Base-by-base conservation (phyloP, 2,888 invertebrate species). In the Pasiphila rectangulata region DNA sequence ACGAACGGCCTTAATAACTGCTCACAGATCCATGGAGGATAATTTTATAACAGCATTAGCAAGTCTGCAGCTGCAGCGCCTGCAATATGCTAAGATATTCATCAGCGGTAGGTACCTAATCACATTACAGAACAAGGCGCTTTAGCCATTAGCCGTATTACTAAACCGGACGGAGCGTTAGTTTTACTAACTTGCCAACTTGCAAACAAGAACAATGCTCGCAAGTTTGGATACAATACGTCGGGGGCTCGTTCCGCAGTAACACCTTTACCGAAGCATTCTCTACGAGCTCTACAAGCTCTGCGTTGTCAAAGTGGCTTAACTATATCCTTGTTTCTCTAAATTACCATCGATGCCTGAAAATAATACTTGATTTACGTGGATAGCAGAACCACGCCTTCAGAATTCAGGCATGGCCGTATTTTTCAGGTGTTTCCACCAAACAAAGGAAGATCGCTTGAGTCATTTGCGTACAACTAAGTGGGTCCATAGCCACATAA, bases 51-150 rank as follows among this genome's bases (percentile, higher is more conserved):
- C 56, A 54, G 56, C 50, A 58, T 64, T 61, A 66, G 50, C 54
- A 34, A 50, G 50, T 52, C 51, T 25, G 30, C 50, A 44, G 56
- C 49, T 41, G 62, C 67, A 25, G 29, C 48, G 46, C 54, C 48
- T 44, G 61, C 69, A 67, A 48, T 66, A 63, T 63, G 69, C 67
- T 67, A 63, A 71, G 74, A 69, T 68, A 69, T 71, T 66, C 69
- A 61, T 62, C 65, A 52, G 57, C 56, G 42, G 57, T 20, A 13
- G 15, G 30, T 9, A 7, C n/a, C 25, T 71, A 68, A 67, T 64
- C 61, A 63, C 48, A 57, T 68, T 69, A 61, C 53, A 51, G 49
- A 62, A 63, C 64, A 57, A 64, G 61, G 51, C 63, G 57, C 60
- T 55, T 45, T 50, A 17, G 29, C 61, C 64, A 72, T 67, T 71